Evolutionary conservation across 2,888 invertebrate species (phyloP).

Genomic region (Platycheirus albimanus): DNA sequence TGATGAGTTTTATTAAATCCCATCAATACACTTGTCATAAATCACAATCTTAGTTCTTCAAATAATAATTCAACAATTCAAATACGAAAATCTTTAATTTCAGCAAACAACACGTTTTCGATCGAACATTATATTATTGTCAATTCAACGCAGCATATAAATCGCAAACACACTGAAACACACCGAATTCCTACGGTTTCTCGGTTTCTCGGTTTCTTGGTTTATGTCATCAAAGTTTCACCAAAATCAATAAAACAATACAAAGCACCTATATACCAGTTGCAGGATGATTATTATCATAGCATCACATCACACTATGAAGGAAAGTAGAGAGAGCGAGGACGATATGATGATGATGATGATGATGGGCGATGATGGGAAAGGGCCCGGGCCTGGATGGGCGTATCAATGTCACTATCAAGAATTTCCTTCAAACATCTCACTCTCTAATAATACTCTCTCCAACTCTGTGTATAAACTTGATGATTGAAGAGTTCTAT

Average conservation of each 20-base stretch:
- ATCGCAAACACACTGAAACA: no score
- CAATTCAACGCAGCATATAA: conserved; percentile 2
- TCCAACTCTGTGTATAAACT: no score
- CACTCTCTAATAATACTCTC: neutral
- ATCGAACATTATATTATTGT: conserved; percentile 21
- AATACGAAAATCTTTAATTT: conserved; percentile 16
- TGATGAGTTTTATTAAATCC: conserved; percentile 15
- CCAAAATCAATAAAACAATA: conserved; percentile 27
- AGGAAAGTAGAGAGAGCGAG: no score
- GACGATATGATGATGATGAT: no score
- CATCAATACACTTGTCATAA: neutral
- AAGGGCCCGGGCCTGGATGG: no score
- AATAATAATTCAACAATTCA: neutral
- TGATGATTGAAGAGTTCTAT: no score
- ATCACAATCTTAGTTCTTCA: conserved; percentile 13
- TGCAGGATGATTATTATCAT: conserved; percentile 22
- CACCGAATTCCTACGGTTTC: conserved; percentile 16
- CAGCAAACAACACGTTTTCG: conserved; percentile 27
- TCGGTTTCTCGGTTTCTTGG: no score
- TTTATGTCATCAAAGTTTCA: conserved; percentile 27
- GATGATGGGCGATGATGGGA: no score
- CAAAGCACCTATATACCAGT: neutral
- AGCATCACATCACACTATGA: neutral
- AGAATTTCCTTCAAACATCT: conserved; percentile 21
- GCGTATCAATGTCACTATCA: conserved; percentile 27